phyloP scores from a whole-genome alignment of 2,113 vertebrate genomes.

The Colossoma macropomum region DNA sequence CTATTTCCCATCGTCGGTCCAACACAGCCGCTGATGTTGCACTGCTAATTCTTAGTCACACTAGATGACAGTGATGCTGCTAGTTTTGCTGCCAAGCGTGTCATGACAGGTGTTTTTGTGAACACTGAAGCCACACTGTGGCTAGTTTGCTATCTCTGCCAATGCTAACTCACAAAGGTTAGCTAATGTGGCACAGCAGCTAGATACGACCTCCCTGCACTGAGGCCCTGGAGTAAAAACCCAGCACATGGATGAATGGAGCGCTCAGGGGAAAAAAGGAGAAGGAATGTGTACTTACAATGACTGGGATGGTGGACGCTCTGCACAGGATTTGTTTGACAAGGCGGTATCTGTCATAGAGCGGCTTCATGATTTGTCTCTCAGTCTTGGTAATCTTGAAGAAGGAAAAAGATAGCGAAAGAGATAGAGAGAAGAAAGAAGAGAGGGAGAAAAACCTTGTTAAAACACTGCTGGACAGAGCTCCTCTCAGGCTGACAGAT shows the following conservation, averaged over 20 bases:
- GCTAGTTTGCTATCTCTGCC: neutral
- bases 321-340: constrained; percentile 96
- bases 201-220: neutral
- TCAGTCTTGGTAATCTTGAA: constrained; percentile 90
- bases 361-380: constrained; percentile 91
- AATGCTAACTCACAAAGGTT: neutral
- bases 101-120: neutral
- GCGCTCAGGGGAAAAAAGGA: neutral
- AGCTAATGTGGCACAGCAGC: neutral
- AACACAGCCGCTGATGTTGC: neutral
- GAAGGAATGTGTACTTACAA: constrained; percentile 84
- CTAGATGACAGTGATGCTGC: neutral
- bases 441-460: constrained; percentile 18
- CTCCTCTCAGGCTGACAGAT: neutral
- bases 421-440: constrained; percentile 23
- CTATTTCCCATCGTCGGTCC: constrained; percentile 5
- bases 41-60: neutral
- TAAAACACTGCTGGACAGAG: neutral
- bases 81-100: neutral
- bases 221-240: neutral
- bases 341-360: constrained; percentile 96
- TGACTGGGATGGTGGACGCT: constrained; percentile 89
- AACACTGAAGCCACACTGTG: too few species aligned
- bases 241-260: neutral
- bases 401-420: constrained; percentile 27